A percentile compares a stretch with the other conserved stretches of the same genome.
phyloP scores from a whole-genome alignment of 37 sponge, comb jelly and placozoan species.

The Chondrilla cf. caribensis region DNA sequence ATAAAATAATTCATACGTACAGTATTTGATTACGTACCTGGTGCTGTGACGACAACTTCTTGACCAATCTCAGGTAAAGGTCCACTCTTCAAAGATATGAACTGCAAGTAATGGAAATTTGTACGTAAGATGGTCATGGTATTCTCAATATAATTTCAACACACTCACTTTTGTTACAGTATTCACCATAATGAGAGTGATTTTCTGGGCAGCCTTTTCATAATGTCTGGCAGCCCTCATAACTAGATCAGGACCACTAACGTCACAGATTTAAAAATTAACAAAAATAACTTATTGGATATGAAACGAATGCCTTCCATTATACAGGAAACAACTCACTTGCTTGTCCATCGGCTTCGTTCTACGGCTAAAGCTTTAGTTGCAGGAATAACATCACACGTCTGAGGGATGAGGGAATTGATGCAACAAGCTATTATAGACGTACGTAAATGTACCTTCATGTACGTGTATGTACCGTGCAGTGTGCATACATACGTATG shows the following conservation, averaged over 20 bases:
- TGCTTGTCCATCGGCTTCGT: conserved; percentile 58
- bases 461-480: too few relatives aligned
- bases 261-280: background rate
- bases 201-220: conserved; percentile 80
- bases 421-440: background rate
- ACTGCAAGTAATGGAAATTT: too few relatives aligned
- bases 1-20: background rate
- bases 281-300: background rate
- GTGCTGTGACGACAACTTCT: conserved; percentile 43
- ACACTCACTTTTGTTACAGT: conserved; percentile 50
- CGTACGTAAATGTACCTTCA: background rate
- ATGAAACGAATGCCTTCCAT: background rate
- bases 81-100: background rate
- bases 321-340: conserved; percentile 14
- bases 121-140: too few relatives aligned
- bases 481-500: too few relatives aligned
- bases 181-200: conserved; percentile 60
- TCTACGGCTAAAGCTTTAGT: conserved; percentile 68
- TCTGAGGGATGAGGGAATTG: conserved; percentile 8
- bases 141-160: too few relatives aligned
- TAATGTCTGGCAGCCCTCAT: conserved; percentile 87
- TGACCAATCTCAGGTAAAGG: conserved; percentile 40
- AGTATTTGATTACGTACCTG: conserved; percentile 48
- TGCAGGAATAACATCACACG: conserved; percentile 31
- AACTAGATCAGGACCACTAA: conserved; percentile 57